These are phyloP conservation scores for Erinaceus europaeus DNA, from an alignment of 2,113 vertebrate species.

Conservation along the genomic window DNA sequence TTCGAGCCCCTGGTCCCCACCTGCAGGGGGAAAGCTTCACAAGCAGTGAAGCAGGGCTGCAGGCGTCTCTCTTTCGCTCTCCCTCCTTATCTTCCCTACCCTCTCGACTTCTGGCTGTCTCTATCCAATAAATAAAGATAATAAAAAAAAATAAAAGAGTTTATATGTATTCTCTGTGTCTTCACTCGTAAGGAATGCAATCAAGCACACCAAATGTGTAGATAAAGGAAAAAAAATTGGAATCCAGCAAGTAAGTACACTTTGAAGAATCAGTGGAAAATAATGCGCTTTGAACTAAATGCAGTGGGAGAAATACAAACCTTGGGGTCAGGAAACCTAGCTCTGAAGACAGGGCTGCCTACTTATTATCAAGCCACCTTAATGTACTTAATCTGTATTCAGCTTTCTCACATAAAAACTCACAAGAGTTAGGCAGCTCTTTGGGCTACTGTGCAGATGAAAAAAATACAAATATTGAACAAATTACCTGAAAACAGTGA, in stretches of 20 bases:
- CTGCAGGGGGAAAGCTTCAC: no score
- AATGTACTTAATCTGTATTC: not conserved
- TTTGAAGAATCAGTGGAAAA: not conserved
- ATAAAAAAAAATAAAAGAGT: not conserved
- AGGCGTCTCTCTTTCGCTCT: no score
- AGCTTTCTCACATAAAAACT: conserved; percentile 11
- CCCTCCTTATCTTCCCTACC: no score
- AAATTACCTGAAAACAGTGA: not conserved
- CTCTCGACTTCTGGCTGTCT: no score
- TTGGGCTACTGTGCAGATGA: not conserved
- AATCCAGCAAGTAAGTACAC: not conserved
- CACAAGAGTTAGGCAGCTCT: not conserved
- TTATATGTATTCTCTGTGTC: not conserved
- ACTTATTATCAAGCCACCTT: not conserved
- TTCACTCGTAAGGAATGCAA: not conserved
- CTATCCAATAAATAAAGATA: no score
- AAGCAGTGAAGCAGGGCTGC: no score
- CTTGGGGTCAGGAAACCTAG: not conserved
- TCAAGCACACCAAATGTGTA: not conserved
- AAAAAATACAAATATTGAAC: not conserved
- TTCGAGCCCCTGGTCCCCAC: no score
- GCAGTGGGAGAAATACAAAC: not conserved
- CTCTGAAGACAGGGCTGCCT: not conserved
- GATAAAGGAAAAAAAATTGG: not conserved
- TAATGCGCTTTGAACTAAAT: not conserved